A percentile compares a stretch with the other conserved stretches of the same genome.
phyloP scores from a whole-genome alignment of 2,113 vertebrate species.

The Tympanuchus pallidicinctus region DNA sequence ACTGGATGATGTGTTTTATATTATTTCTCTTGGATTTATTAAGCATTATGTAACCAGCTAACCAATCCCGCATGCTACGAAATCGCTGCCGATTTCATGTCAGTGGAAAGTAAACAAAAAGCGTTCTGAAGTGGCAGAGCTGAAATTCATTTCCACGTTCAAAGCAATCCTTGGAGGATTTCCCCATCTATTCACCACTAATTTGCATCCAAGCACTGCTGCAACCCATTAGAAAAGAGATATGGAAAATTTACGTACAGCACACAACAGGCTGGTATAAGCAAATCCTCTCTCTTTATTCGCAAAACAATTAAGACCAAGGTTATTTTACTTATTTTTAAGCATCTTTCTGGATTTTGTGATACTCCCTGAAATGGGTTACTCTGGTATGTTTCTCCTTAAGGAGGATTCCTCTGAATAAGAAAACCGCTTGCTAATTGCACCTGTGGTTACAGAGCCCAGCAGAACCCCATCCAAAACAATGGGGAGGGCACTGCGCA shows the following conservation, averaged over 20 bases:
- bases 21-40: constrained; percentile 70
- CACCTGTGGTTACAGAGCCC: not conserved
- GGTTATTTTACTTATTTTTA: constrained; percentile 9
- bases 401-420: not conserved
- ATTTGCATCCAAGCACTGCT: constrained; percentile 33
- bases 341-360: not conserved
- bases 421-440: not conserved
- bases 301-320: not conserved
- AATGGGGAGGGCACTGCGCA: not conserved
- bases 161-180: constrained; percentile 46
- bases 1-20: constrained; percentile 50
- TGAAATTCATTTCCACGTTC: constrained; percentile 56
- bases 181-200: not conserved
- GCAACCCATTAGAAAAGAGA: constrained; percentile 15
- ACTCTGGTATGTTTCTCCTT: not conserved
- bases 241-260: not conserved
- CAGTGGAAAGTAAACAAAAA: constrained; percentile 64
- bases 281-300: not conserved
- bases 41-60: constrained; percentile 56
- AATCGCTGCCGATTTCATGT: constrained; percentile 35
- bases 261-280: not conserved
- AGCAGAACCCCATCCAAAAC: rapidly evolving
- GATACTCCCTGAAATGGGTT: not conserved
- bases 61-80: constrained; percentile 15
- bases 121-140: constrained; percentile 48